These are phyloP conservation scores for Gyrodactylus bullatarudis DNA, from an alignment of 1,140 invertebrate species.

Conservation along the genomic window DNA sequence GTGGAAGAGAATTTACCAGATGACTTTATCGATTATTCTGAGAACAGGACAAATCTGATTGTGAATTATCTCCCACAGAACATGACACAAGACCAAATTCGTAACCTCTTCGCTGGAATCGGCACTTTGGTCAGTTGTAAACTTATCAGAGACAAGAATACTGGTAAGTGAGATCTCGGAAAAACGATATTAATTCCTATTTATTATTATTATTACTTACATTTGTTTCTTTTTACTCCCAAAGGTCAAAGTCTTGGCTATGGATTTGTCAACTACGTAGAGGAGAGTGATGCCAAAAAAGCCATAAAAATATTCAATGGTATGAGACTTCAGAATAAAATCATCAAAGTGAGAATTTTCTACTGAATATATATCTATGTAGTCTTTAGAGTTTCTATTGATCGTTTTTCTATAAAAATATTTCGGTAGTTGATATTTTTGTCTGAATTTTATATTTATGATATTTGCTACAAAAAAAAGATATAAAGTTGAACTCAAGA, in stretches of 20 bases:
- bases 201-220: neutral
- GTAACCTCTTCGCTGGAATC: conserved; percentile 64
- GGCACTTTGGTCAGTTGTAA: conserved; percentile 88
- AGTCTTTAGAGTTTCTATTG: too few relatives aligned
- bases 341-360: conserved; percentile 4
- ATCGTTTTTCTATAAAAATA: too few relatives aligned
- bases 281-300: conserved; percentile 68
- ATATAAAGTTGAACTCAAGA: too few relatives aligned
- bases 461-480: too few relatives aligned
- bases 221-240: conserved; percentile 10
- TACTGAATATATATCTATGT: neutral
- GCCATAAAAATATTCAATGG: conserved; percentile 76
- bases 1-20: neutral
- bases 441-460: too few relatives aligned
- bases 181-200: neutral
- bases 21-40: neutral
- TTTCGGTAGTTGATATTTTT: too few relatives aligned
- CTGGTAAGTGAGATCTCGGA: conserved; percentile 26
- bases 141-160: conserved; percentile 69
- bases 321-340: conserved; percentile 29
- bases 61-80: conserved; percentile 88
- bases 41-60: conserved; percentile 51
- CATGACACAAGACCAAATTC: conserved; percentile 85
- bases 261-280: conserved; percentile 79
- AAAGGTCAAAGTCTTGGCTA: conserved; percentile 70